Percentiles rank a stretch among this genome's conserved stretches.
These are phyloP conservation scores for Sycophaga agraensis DNA, from an alignment of 1,140 invertebrate species.

Conservation along the genomic window DNA sequence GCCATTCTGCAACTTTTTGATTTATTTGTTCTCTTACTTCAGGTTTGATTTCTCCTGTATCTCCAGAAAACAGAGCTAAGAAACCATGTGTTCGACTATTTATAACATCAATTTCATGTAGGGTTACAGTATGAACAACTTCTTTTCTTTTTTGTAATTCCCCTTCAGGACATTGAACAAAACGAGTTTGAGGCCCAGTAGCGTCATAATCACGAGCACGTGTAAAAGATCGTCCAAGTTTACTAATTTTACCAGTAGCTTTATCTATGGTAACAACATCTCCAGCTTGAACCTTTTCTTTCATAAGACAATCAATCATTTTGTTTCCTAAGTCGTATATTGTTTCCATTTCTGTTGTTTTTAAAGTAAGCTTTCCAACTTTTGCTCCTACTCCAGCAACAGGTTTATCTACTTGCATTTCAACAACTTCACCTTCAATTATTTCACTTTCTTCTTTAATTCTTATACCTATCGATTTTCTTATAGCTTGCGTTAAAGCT, in stretches of 20 bases:
- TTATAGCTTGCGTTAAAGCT: conserved; percentile 93
- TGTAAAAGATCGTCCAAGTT: conserved; percentile 92
- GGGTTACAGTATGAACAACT: conserved; percentile 95
- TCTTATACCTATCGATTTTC: conserved; percentile 96
- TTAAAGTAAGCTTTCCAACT: conserved; percentile 90
- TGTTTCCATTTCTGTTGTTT: conserved; percentile 99
- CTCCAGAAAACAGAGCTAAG: conserved; percentile 94
- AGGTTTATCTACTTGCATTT: conserved; percentile 94
- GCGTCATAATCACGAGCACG: conserved; percentile 97
- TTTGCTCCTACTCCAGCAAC: conserved; percentile 89
- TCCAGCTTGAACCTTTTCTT: conserved; percentile 95
- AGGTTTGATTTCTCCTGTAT: conserved; percentile 98
- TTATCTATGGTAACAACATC: conserved; percentile 98
- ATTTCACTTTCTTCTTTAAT: conserved; percentile 99
- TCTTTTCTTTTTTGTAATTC: conserved; percentile 99
- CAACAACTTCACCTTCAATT: conserved; percentile 98
- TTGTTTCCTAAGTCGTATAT: conserved; percentile 98
- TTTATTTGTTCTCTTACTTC: conserved; percentile 99
- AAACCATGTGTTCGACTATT: conserved; percentile 97
- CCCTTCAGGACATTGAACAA: conserved; percentile 98
- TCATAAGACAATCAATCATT: conserved; percentile 96
- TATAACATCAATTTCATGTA: conserved; percentile 99
- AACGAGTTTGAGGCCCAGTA: conserved; percentile 88
- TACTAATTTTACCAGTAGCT: conserved; percentile 95
- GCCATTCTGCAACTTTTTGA: conserved; percentile 96